Conservation (phyloP, 2,888 invertebrate species). For the Ischnus inquisitorius region DNA sequence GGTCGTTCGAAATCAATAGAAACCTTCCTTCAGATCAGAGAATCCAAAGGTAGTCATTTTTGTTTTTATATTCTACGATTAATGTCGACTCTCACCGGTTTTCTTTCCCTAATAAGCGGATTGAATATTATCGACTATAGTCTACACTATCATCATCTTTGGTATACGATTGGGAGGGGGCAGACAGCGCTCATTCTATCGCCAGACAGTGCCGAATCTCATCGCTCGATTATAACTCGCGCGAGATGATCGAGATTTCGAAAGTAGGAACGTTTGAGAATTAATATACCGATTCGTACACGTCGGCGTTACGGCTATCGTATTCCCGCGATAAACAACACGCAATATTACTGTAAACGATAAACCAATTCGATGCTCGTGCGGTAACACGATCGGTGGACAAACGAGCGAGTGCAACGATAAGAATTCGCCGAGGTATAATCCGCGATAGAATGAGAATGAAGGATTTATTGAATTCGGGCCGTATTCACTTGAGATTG, state of each 20-base stretch:
- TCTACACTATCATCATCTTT: conserved; percentile 79
- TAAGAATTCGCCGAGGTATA: conserved; percentile 11
- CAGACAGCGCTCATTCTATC: conserved; percentile 75
- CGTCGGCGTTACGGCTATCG: conserved; percentile 36
- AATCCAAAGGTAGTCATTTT: conserved; percentile 61
- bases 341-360: conserved; percentile 10
- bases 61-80: conserved; percentile 69
- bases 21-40: conserved; percentile 16
- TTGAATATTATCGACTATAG: conserved; percentile 65
- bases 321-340: conserved; percentile 27
- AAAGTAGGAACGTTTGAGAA: conserved; percentile 76
- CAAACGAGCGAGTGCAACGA: conserved; percentile 11
- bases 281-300: conserved; percentile 50
- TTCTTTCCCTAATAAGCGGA: conserved; percentile 61
- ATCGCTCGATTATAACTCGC: conserved; percentile 41
- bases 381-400: neutral
- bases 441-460: conserved; percentile 72
- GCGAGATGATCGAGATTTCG: conserved; percentile 56
- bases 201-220: conserved; percentile 71
- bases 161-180: conserved; percentile 77
- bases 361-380: conserved; percentile 10
- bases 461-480: conserved; percentile 63
- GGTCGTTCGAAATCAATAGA: conserved; percentile 21
- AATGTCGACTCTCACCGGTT: conserved; percentile 61
- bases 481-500: conserved; percentile 73